Evolutionary conservation across 2,888 invertebrate species (phyloP), one percentile per base, ranked within the genome.

Genomic region (Pyrrhia umbra): DNA sequence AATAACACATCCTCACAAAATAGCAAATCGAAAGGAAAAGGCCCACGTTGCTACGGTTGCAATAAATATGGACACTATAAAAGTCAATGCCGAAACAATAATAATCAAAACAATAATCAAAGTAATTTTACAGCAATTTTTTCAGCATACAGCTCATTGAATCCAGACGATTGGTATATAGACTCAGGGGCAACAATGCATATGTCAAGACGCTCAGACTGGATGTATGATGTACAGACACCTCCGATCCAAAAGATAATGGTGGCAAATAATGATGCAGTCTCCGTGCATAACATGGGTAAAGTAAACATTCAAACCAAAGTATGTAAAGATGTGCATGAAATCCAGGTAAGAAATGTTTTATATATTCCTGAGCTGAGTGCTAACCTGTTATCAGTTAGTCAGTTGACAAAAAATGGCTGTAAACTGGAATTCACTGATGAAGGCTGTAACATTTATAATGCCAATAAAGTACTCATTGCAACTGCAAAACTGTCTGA

Each of bases 11-110:
- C 15, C 10, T 25, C 6, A 6, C n/a, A 8, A 1, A 25, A 15
- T 15, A 2, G 13, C 5, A 43, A 43, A 23, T n/a, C 23, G 2
- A 39, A 57, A 49, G 20, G 15, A 27, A 55, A 58, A 56, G 70
- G 74, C 10, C 71, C 68, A 0, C 42, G 75, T 0, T 75, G 71
- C 8, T 71, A 21, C 16, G 43, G 18, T 9, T 75, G 75, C 15
- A 68, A 69, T 23, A 67, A 51, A 43, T 51, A 51, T 45, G 51
- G 51, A 3, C 51, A 51, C n/a, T 1, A 45, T 10, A 52, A 42
- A 34, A 47, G 47, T 23, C 18, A 51, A 5, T 55, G 46, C 8
- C 15, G 10, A 1, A 1, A 6, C 1, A 21, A 39, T 2, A 21
- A 13, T 3, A 1, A 6, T 8, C 13, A 21, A 4, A 37, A 20